Evolutionary conservation across 2,113 vertebrate species (phyloP), one percentile per base, ranked within the genome.

Genomic region (Ailurus styani): DNA sequence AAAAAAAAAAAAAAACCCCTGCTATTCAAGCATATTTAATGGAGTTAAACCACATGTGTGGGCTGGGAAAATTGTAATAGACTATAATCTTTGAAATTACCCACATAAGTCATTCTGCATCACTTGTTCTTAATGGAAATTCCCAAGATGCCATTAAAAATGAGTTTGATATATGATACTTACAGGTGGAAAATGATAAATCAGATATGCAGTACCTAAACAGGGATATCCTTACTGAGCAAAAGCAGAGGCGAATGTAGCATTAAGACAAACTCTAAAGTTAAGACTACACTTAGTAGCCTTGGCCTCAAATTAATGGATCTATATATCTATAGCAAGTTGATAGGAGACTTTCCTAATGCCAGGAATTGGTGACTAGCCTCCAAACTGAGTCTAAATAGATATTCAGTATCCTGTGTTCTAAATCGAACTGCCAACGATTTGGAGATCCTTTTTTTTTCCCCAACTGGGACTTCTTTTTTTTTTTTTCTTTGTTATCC

Each of bases 91-190:
- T 91, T 83, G 54, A 88, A 91, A 87, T 66, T 54, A 82, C 42
- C 37, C 50, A 62, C 27, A 25, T 75, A 95, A 75, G 1, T 96
- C 68, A 66, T 93, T 95, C 47, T 91, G 72, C 18, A 66, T 78
- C 37, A 77, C 25, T 12, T 90, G 7, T 64, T 86, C 57, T 90
- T 60, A 86, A 84, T 90, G 52, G 57, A 57, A 62, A 81, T 89
- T 81, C 37, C 64, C 78, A 91, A 88, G 27, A 91, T 88, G 52
- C 68, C 31, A 77, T 77, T 97, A 89, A 93, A 92, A 94, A 62
- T 77, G 6, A 85, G 9, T 55, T 89, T 94, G 27, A 95, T 10
- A 75, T 29, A 82, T 21, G 12, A 77, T 40, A 93, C 2, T 83
- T 55, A 60, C 34, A 93, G 3, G 23, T 78, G 31, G 57, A 94